Evolutionary conservation across 2,113 vertebrate species (phyloP).

Genomic region (Halichoeres trimaculatus): DNA sequence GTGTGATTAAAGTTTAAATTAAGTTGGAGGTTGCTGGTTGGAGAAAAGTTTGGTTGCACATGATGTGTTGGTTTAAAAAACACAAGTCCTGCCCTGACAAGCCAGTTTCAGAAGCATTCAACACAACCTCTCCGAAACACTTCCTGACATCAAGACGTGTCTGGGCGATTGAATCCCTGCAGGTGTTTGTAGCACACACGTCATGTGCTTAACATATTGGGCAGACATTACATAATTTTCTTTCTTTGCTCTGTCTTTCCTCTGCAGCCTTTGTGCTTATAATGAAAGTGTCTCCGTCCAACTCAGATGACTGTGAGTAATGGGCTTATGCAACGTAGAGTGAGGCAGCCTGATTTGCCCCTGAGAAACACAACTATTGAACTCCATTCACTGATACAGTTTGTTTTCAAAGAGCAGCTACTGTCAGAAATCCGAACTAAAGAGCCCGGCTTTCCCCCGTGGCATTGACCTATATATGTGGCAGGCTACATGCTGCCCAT

Average conservation of each 20-base stretch:
- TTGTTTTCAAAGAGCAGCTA: slow-evolving; percentile 35
- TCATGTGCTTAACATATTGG: not conserved
- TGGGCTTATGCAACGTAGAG: slow-evolving; percentile 66
- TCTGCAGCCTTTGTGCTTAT: slow-evolving; percentile 42
- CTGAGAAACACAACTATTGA: slow-evolving; percentile 29
- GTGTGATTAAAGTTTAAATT: not conserved
- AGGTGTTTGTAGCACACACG: not conserved
- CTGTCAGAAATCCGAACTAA: slow-evolving; percentile 27
- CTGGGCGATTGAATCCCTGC: not conserved
- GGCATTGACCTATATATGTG: slow-evolving; percentile 61
- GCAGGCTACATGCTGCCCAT: slow-evolving; percentile 11
- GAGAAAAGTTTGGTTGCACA: not conserved
- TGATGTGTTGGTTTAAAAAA: not conserved
- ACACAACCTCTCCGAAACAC: not conserved
- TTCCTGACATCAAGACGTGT: not conserved
- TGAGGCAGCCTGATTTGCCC: slow-evolving; percentile 31
- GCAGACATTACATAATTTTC: slow-evolving; percentile 38
- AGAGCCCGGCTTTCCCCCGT: slow-evolving; percentile 4
- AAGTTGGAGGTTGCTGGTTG: not conserved
- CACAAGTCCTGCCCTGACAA: not conserved
- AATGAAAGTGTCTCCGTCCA: slow-evolving; percentile 47
- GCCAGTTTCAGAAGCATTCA: not conserved
- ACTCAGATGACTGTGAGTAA: slow-evolving; percentile 66
- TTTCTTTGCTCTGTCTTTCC: not conserved
- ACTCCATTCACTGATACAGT: slow-evolving; percentile 31